Percentiles rank a stretch among this genome's conserved stretches.
Evolutionary conservation across 2,888 invertebrate species (phyloP).

Genomic region (Cerceris rybyensis): DNA sequence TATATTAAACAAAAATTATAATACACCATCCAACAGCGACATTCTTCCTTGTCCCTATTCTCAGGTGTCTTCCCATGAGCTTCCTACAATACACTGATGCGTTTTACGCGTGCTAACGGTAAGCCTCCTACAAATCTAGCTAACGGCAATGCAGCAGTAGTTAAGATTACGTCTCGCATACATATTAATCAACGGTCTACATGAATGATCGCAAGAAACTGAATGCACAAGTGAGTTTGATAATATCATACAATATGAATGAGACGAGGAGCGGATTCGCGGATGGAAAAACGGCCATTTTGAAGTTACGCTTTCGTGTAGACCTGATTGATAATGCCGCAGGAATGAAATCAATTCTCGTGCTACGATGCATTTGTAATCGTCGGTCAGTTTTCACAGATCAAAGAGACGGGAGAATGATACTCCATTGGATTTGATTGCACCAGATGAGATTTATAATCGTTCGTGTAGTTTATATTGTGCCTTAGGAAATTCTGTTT

Average conservation of each 20-base stretch:
- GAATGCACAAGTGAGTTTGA: constrained; percentile 26
- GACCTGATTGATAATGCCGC: not conserved
- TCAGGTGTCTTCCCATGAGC: too few species aligned
- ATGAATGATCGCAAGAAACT: constrained; percentile 43
- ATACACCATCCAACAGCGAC: too few species aligned
- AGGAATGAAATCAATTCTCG: not conserved
- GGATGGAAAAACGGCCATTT: constrained; percentile 15
- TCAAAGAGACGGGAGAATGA: too few species aligned
- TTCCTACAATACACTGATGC: constrained; percentile 23
- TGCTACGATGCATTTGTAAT: not conserved
- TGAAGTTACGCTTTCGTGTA: constrained; percentile 27
- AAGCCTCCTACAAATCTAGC: constrained; percentile 48
- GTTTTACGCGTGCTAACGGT: constrained; percentile 68
- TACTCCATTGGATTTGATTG: too few species aligned
- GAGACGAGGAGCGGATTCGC: constrained; percentile 25
- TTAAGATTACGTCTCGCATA: constrained; percentile 58
- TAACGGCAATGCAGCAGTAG: constrained; percentile 58
- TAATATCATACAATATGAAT: constrained; percentile 47
- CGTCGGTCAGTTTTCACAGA: too few species aligned
- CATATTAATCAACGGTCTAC: constrained; percentile 59
- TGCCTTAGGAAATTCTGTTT: too few species aligned
- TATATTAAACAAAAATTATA: too few species aligned
- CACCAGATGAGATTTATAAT: too few species aligned
- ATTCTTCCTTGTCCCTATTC: too few species aligned
- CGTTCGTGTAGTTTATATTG: too few species aligned